These are phyloP conservation scores for Parnassius glacialis DNA, from an alignment of 2,888 invertebrate genomes.

Conservation along the genomic window DNA sequence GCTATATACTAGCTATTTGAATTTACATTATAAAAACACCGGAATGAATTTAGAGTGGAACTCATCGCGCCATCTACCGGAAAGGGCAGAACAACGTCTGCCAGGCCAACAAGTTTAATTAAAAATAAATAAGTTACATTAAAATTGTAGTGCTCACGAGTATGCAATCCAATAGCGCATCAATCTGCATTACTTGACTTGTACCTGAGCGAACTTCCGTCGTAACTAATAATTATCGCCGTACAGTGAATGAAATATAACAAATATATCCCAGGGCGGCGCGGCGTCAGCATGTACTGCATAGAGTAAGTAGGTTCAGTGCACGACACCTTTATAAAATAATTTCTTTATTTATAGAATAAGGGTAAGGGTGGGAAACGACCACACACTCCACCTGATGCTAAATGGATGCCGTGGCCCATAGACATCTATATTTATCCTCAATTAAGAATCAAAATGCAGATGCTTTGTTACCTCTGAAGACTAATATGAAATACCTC, in stretches of 20 bases:
- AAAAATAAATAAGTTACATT: constrained; percentile 1
- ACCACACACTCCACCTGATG: too few species aligned
- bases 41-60: too few species aligned
- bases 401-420: too few species aligned
- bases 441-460: too few species aligned
- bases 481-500: too few species aligned
- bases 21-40: too few species aligned
- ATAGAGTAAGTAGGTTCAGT: not conserved
- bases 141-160: not conserved
- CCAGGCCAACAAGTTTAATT: not conserved
- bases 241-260: constrained; percentile 24
- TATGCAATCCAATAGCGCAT: constrained; percentile 1
- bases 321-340: constrained; percentile 4
- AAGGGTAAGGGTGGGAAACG: too few species aligned
- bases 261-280: constrained; percentile 25
- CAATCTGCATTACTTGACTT: constrained; percentile 16
- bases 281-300: not conserved
- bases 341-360: not conserved
- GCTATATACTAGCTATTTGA: too few species aligned
- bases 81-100: too few species aligned
- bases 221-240: constrained; percentile 17
- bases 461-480: too few species aligned
- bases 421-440: too few species aligned
- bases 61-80: too few species aligned
- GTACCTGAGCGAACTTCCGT: constrained; percentile 14